These are phyloP conservation scores for Agapornis roseicollis DNA, from an alignment of 2,113 vertebrate genomes.

Conservation along the genomic window DNA sequence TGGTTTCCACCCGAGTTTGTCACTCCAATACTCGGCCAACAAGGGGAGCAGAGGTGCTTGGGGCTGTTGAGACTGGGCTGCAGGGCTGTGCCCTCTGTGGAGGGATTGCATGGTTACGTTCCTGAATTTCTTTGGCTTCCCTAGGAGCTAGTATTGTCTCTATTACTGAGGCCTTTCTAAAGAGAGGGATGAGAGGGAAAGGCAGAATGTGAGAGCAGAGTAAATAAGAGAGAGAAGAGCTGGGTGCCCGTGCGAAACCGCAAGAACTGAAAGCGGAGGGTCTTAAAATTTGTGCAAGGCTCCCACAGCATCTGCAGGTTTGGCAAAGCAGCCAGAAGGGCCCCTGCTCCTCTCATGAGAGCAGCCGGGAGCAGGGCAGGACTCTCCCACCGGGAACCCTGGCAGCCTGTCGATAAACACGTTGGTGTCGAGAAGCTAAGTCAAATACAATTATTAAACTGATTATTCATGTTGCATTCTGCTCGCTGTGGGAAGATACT, in stretches of 20 bases:
- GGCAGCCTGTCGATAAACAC: neutral
- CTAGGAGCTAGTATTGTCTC: neutral
- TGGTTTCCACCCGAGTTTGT: neutral
- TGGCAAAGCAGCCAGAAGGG: neutral
- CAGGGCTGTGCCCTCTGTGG: neutral
- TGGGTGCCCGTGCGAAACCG: neutral
- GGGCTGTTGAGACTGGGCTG: neutral
- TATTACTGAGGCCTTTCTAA: neutral
- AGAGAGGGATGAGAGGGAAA: neutral
- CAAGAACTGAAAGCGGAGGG: neutral
- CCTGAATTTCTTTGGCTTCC: neutral
- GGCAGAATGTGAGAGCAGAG: neutral
- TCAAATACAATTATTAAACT: constrained; percentile 28
- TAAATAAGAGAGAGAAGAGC: neutral
- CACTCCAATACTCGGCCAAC: neutral
- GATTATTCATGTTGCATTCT: constrained; percentile 38
- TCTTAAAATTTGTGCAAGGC: neutral
- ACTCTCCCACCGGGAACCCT: neutral
- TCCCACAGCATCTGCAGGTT: neutral
- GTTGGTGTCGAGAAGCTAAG: neutral
- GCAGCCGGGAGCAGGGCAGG: neutral
- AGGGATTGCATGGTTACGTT: neutral
- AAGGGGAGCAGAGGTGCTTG: neutral
- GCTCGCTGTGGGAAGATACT: constrained; percentile 30
- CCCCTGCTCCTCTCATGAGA: neutral